Evolutionary conservation across 2,797 vertebrate species (phyloP), one percentile per base, ranked within the genome.

Genomic region (Peromyscus attwateri): DNA sequence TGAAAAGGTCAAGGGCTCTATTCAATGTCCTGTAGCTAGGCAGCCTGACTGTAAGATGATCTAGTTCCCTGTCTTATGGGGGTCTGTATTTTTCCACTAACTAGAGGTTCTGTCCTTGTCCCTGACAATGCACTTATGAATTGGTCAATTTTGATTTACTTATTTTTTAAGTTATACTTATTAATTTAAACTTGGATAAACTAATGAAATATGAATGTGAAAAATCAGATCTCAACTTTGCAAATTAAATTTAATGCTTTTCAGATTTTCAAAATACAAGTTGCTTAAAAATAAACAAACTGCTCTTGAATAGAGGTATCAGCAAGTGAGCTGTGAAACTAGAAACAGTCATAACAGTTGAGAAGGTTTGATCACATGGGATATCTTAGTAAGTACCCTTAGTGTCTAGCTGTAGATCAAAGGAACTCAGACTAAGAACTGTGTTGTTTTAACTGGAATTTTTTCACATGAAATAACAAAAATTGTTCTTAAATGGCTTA

Each of bases 191-290:
- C 14, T 82, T n/a, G 6, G 19, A 95, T 84, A 92, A 73, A 91
- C 68, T 52, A 83, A 89, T 71, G 11, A 92, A 92, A 95, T 60
- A 43, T 71, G 34, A 93, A 2, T 14, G 9, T 91, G 75, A 89
- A 77, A 92, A 79, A 34, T 52, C 14, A 95, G 19, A 0, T 34
- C 64, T 17, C 31, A 52, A 29, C 43, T 40, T 40, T 88, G 25
- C 77, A 96, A 95, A 94, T 77, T 92, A 87, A 87, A 91, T 91
- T 17, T 34, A 90, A 91, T 79, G 62, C 34, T 93, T 95, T 93
- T 29, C 11, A 89, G 17, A 43, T 89, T 85, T 91, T 19, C 31
- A 43, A 84, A 85, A 79, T 43, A 16, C 17, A 12, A 90, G n/a
- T 52, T 87, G 14, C 34, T 91, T 77, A 55, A 91, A 96, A 95